Evolutionary conservation across 2,113 vertebrate species (phyloP).

Genomic region (Beaufortia kweichowensis): DNA sequence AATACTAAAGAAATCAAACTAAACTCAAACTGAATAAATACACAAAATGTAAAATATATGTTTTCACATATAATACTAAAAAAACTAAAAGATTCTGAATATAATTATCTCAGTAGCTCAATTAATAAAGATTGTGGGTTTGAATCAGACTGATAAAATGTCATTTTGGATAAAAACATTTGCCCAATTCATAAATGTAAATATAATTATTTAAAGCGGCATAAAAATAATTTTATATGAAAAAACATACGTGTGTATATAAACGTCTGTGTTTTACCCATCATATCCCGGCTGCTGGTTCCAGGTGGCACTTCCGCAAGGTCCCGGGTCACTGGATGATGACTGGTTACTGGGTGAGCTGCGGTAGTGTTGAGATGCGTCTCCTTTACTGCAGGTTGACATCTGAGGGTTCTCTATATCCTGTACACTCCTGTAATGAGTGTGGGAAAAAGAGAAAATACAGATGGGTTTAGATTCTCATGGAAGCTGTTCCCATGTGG

Average conservation of each 20-base stretch:
- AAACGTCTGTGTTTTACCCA: conserved; percentile 79
- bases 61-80: no score
- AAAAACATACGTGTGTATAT: background rate
- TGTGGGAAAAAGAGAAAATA: conserved; percentile 45
- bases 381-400: conserved; percentile 66
- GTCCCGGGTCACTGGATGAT: conserved; percentile 93
- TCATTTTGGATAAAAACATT: no score
- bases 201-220: background rate
- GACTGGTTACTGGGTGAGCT: conserved; percentile 98
- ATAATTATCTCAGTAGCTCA: no score
- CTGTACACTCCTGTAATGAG: conserved; percentile 57
- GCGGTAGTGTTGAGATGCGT: conserved; percentile 79
- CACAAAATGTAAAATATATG: no score
- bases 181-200: background rate
- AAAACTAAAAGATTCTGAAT: no score
- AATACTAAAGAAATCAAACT: no score
- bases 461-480: background rate
- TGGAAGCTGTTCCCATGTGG: background rate
- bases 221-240: background rate
- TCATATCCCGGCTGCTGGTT: conserved; percentile 89
- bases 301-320: conserved; percentile 87
- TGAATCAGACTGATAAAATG: no score
- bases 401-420: conserved; percentile 66
- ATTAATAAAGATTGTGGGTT: no score
- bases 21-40: no score